These are phyloP conservation scores for Momotus momota DNA, from an alignment of 2,797 vertebrate species.

Conservation along the genomic window DNA sequence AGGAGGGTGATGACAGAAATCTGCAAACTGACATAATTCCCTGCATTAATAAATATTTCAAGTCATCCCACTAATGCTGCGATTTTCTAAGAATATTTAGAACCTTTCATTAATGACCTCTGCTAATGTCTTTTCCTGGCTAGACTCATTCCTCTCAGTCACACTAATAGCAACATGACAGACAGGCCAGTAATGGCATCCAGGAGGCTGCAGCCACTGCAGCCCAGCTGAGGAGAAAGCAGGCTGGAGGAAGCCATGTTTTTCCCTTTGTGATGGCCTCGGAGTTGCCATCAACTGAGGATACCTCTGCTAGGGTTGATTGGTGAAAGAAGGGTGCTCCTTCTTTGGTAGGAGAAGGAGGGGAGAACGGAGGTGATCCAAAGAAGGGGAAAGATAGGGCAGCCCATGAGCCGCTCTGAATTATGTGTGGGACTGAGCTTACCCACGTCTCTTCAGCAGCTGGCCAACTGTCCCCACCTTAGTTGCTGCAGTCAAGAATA, in stretches of 20 bases:
- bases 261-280: neutral
- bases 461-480: neutral
- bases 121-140: conserved; percentile 54
- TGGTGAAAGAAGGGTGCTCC: rapidly evolving
- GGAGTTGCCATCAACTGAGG: rapidly evolving
- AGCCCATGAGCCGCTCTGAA: neutral
- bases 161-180: neutral
- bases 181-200: neutral
- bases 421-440: neutral
- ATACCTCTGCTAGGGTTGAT: neutral
- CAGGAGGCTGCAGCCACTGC: neutral
- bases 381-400: neutral
- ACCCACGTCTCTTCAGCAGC: rapidly evolving
- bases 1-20: conserved; percentile 16
- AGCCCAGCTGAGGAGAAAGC: rapidly evolving
- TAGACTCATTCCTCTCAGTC: neutral
- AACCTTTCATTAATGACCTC: conserved; percentile 45
- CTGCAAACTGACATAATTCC: conserved; percentile 34
- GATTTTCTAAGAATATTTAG: conserved; percentile 68
- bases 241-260: rapidly evolving
- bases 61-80: conserved; percentile 42
- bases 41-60: conserved; percentile 60
- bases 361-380: neutral
- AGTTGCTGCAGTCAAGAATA: neutral
- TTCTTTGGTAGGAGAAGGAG: too few relatives aligned